Percentiles rank a stretch among this genome's conserved stretches.
These are phyloP conservation scores for Furnarius figulus DNA, from an alignment of 2,113 vertebrate species.

Conservation along the genomic window DNA sequence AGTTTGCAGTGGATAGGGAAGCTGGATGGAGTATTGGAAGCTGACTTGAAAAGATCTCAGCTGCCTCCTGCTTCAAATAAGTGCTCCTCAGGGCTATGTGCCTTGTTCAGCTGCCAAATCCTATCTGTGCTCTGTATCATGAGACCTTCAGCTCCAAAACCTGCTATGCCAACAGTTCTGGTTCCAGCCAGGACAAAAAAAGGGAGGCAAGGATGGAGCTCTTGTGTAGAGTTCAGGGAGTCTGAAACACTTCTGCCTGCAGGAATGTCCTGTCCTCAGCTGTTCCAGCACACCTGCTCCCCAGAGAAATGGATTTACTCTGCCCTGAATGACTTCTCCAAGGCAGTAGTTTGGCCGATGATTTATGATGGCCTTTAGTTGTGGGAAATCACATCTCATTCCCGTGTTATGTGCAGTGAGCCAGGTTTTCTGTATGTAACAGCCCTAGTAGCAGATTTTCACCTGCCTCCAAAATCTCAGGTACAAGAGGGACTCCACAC, in stretches of 20 bases:
- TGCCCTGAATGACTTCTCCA: not conserved
- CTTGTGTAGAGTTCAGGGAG: not conserved
- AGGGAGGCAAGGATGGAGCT: not conserved
- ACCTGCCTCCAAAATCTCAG: not conserved
- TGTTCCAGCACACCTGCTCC: not conserved
- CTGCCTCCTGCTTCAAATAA: not conserved
- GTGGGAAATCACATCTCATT: not conserved
- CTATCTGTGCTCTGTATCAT: not conserved
- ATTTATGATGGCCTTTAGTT: not conserved
- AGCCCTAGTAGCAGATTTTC: not conserved
- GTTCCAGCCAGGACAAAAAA: not conserved
- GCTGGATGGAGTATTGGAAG: not conserved
- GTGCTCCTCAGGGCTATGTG: not conserved
- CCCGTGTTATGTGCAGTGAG: fast-evolving
- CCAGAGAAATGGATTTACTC: not conserved
- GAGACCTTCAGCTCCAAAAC: not conserved
- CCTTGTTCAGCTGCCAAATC: not conserved
- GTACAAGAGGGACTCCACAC: not conserved
- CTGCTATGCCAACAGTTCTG: not conserved
- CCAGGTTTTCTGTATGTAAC: not conserved
- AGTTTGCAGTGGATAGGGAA: not conserved
- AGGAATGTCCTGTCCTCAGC: fast-evolving
- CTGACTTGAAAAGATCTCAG: not conserved
- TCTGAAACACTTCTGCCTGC: not conserved
- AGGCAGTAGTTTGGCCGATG: not conserved